These are phyloP conservation scores for Hanleya hanleyi DNA, from an alignment of 2,888 invertebrate species.

Conservation along the genomic window DNA sequence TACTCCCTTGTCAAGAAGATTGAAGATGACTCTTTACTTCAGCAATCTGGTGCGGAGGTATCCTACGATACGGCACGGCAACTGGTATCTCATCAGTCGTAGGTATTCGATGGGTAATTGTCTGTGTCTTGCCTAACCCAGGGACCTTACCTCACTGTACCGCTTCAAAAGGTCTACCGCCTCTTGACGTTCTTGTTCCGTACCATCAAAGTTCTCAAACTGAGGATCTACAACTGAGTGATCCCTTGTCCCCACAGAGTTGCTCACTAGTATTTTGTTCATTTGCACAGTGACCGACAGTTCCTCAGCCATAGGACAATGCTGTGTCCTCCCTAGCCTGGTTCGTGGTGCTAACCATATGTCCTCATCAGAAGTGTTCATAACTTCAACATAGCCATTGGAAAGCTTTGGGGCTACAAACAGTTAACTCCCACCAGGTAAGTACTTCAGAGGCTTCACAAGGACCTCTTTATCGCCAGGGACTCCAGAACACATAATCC, in stretches of 20 bases:
- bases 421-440: background rate
- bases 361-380: constrained; percentile 2
- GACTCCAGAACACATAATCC: background rate
- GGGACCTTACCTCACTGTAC: constrained; percentile 12
- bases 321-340: background rate
- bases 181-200: too few species aligned
- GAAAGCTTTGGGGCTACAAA: background rate
- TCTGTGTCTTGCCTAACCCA: background rate
- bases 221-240: too few species aligned
- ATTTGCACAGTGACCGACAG: background rate
- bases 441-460: background rate
- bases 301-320: background rate
- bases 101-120: constrained; percentile 9
- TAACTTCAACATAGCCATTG: constrained; percentile 10
- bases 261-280: background rate
- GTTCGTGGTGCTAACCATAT: constrained; percentile 12
- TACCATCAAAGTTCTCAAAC: too few species aligned
- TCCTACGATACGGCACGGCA: constrained; percentile 14
- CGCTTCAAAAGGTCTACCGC: constrained; percentile 1
- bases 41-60: constrained; percentile 15
- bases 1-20: constrained; percentile 14
- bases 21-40: constrained; percentile 25
- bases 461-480: background rate
- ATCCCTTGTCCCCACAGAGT: background rate
- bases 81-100: constrained; percentile 8